Evolutionary conservation across 2,888 invertebrate species (phyloP), one percentile per base, ranked within the genome.

Genomic region (Plemyria rubiginata): DNA sequence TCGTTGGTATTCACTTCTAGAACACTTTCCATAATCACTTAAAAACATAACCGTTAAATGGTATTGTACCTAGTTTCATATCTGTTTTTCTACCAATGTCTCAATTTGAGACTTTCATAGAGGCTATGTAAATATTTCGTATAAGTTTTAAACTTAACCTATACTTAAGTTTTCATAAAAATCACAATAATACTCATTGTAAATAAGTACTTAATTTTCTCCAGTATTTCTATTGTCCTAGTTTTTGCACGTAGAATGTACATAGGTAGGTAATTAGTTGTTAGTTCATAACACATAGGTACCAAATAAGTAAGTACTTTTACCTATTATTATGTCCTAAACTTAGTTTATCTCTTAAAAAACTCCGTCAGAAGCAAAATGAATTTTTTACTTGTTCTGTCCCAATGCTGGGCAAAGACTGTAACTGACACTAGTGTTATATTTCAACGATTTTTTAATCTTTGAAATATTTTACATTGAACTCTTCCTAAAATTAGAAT

Each of bases 211-310:
- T 62, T 67, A 65, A 61, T 38, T 63, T 48, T 62, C 63, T 78
- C 77, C 85, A 85, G 84, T 85, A 85, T 84, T 85, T 72, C 67
- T 75, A 76, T 67, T 66, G 40, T 74, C 76, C 66, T 72, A 57
- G 53, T 51, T 59, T 32, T 51, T 65, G 50, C 54, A 65, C 48
- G 52, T 50, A 56, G 43, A 60, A 16, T 81, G 79, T 82, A 79
- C 61, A 80, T 45, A 45, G 16, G 16, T 79, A 80, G 48, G 22
- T 38, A 36, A 22, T 16, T 45, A 45, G 16, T 45, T 45, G n/a
- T n/a, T n/a, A n/a, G n/a, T n/a, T n/a, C n/a, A n/a, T n/a, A n/a
- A n/a, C n/a, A n/a, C 45, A 9, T 45, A 45, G 11, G 36, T 38
- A 38, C 2, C 11, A 38, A 38, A 16, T 8, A 41, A 13, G 2